Evolutionary conservation across 2,797 vertebrate species (phyloP).

Genomic region (Psittacula derbiana): DNA sequence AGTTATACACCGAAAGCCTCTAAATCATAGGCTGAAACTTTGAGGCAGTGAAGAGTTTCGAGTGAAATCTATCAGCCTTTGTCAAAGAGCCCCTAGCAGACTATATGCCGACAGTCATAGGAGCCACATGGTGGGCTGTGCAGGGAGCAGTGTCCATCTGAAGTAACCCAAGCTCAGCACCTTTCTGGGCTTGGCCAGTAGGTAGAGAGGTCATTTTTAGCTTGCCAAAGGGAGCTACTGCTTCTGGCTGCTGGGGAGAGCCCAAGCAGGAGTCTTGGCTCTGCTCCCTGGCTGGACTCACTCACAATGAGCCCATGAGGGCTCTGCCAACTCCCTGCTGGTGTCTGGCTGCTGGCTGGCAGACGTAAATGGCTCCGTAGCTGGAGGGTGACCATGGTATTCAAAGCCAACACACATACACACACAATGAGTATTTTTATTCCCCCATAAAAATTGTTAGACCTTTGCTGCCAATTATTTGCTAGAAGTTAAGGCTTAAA

Average conservation of each 20-base stretch:
- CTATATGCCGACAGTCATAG: accelerated
- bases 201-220: not conserved
- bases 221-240: not conserved
- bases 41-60: not conserved
- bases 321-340: not conserved
- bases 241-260: not conserved
- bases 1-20: not conserved
- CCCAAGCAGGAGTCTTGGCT: not conserved
- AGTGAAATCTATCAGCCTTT: not conserved
- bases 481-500: conserved; percentile 5
- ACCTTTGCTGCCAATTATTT: conserved; percentile 45
- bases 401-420: conserved; percentile 39
- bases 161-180: not conserved
- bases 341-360: conserved; percentile 48
- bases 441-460: conserved; percentile 43
- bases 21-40: not conserved
- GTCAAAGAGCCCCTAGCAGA: not conserved
- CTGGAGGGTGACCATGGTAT: conserved; percentile 24
- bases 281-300: not conserved
- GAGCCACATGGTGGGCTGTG: accelerated
- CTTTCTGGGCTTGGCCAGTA: not conserved
- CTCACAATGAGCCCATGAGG: not conserved
- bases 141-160: not conserved
- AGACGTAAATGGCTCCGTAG: conserved; percentile 36
- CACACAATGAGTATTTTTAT: conserved; percentile 34